Percentiles rank a stretch among this genome's conserved stretches.
These are phyloP conservation scores for Hedya salicella DNA, from an alignment of 2,888 invertebrate genomes.

Conservation along the genomic window DNA sequence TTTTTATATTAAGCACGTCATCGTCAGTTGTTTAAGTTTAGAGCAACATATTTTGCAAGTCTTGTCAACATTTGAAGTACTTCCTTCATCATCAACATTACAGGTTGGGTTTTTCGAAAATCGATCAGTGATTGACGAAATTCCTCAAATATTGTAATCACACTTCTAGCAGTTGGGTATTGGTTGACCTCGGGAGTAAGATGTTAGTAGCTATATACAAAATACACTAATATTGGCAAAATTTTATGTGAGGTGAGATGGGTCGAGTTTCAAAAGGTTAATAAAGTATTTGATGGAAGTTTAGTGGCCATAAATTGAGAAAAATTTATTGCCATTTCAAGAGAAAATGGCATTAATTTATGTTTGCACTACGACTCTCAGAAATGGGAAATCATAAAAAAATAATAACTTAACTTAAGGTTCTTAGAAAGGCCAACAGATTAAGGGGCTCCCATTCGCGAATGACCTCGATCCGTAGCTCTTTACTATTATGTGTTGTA, in stretches of 20 bases:
- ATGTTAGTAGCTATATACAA: no score
- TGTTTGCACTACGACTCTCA: background rate
- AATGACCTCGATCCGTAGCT: no score
- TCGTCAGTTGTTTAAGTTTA: background rate
- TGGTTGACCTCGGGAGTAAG: no score
- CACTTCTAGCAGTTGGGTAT: no score
- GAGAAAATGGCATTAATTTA: constrained; percentile 18
- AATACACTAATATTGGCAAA: background rate
- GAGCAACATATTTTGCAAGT: background rate
- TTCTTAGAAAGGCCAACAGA: no score
- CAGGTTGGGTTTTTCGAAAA: no score
- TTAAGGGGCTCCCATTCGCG: no score
- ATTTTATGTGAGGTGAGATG: constrained; percentile 4
- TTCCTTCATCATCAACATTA: no score
- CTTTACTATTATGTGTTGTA: no score
- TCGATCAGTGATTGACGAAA: no score
- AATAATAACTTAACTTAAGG: no score
- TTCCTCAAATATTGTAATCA: no score
- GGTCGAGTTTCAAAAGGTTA: constrained; percentile 7
- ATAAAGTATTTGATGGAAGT: background rate
- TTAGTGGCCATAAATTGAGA: constrained; percentile 3
- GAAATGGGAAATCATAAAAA: background rate
- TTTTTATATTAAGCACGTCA: background rate
- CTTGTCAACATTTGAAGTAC: background rate
- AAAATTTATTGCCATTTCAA: constrained; percentile 13